phyloP scores from a whole-genome alignment of 2,888 invertebrate genomes.

The Rotaria macrura region DNA sequence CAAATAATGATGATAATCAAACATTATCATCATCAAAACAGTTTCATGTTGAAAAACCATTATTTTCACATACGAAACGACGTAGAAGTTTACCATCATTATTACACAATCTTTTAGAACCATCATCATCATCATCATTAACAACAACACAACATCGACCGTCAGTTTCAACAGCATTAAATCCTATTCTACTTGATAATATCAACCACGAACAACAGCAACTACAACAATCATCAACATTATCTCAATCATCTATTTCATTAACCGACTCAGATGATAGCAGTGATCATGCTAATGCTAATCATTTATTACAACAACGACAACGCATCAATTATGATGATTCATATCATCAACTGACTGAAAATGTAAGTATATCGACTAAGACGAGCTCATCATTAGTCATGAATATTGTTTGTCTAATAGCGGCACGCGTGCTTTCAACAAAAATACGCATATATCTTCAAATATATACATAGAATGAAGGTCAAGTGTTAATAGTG shows the following conservation, averaged over 20 bases:
- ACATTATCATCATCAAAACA: background rate
- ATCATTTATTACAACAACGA: background rate
- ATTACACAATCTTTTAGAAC: background rate
- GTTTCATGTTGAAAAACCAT: background rate
- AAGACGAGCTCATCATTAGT: background rate
- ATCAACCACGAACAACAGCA: background rate
- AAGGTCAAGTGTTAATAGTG: conserved; percentile 1
- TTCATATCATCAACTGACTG: background rate
- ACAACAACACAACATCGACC: background rate
- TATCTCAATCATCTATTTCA: background rate
- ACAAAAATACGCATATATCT: background rate
- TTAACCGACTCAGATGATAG: background rate
- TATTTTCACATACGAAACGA: background rate
- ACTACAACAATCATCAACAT: background rate
- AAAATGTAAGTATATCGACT: background rate
- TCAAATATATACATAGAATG: background rate
- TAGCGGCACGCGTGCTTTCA: background rate
- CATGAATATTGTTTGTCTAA: background rate
- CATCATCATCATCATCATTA: background rate
- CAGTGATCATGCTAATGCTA: background rate
- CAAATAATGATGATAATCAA: background rate
- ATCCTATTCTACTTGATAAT: background rate
- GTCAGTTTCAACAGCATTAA: background rate
- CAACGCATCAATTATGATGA: background rate
- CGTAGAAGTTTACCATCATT: conserved; percentile 6